These are phyloP conservation scores for Maniola hyperantus DNA, from an alignment of 2,888 invertebrate species.

Conservation along the genomic window DNA sequence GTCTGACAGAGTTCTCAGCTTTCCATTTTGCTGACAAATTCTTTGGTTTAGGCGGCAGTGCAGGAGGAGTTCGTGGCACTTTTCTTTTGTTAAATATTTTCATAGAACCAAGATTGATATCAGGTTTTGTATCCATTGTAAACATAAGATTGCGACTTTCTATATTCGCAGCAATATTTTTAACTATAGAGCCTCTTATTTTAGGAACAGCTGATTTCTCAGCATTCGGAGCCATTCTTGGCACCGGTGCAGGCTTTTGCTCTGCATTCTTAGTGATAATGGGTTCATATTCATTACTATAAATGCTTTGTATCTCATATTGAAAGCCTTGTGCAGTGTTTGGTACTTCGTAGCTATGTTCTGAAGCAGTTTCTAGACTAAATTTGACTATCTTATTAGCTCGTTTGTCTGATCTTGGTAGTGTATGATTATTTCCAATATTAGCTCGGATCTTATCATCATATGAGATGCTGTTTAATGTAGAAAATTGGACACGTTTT, in stretches of 20 bases:
- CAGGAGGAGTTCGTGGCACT: conserved; percentile 86
- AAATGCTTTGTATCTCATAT: conserved; percentile 85
- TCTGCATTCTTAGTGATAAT: conserved; percentile 81
- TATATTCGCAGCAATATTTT: conserved; percentile 77
- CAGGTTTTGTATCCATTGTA: conserved; percentile 79
- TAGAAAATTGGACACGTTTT: conserved; percentile 85
- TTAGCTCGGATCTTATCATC: conserved; percentile 69
- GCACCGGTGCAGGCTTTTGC: conserved; percentile 60
- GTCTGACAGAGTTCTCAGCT: conserved; percentile 76
- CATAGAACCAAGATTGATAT: conserved; percentile 68
- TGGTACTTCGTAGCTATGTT: conserved; percentile 85
- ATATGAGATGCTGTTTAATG: conserved; percentile 83
- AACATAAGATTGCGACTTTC: conserved; percentile 65
- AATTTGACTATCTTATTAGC: conserved; percentile 79
- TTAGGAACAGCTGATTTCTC: conserved; percentile 66
- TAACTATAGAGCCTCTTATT: conserved; percentile 78
- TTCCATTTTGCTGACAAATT: conserved; percentile 87
- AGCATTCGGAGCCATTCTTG: conserved; percentile 53
- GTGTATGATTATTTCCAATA: conserved; percentile 60
- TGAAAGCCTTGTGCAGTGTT: conserved; percentile 79
- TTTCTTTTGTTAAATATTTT: conserved; percentile 80
- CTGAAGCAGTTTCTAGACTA: conserved; percentile 77
- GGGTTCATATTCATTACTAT: conserved; percentile 89
- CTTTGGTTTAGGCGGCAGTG: conserved; percentile 90
- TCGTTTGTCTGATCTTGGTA: conserved; percentile 74